Evolutionary conservation across 2,113 vertebrate genomes (phyloP).

Genomic region (Tragelaphus scriptus): DNA sequence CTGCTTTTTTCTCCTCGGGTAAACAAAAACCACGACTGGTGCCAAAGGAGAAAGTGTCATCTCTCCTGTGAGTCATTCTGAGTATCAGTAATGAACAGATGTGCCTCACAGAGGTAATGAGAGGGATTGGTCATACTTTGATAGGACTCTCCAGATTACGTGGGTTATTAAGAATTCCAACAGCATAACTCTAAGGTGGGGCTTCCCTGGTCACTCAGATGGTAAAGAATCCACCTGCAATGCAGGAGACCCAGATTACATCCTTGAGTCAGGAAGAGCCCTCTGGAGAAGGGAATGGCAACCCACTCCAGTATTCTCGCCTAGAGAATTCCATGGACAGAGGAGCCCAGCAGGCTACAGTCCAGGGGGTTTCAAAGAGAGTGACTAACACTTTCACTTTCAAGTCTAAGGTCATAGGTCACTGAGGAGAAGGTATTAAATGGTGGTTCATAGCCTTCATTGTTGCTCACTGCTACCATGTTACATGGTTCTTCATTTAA

Average conservation of each 20-base stretch:
- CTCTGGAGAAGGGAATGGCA: neutral
- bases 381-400: neutral
- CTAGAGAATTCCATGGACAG: neutral
- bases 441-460: neutral
- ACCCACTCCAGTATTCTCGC: neutral
- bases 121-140: neutral
- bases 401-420: neutral
- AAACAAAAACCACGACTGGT: neutral
- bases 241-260: neutral
- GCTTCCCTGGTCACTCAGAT: neutral
- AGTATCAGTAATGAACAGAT: neutral
- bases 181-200: neutral
- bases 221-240: neutral
- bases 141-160: neutral
- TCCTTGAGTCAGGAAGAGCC: neutral
- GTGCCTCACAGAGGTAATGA: neutral
- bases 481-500: neutral
- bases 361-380: neutral
- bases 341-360: neutral
- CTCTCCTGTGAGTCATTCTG: neutral
- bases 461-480: neutral
- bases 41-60: neutral
- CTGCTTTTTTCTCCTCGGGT: neutral
- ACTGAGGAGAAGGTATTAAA: neutral
- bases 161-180: neutral